Evolutionary conservation across 2,888 invertebrate genomes (phyloP), one percentile per base, ranked within the genome.

Genomic region (Orchesellides sinensis): DNA sequence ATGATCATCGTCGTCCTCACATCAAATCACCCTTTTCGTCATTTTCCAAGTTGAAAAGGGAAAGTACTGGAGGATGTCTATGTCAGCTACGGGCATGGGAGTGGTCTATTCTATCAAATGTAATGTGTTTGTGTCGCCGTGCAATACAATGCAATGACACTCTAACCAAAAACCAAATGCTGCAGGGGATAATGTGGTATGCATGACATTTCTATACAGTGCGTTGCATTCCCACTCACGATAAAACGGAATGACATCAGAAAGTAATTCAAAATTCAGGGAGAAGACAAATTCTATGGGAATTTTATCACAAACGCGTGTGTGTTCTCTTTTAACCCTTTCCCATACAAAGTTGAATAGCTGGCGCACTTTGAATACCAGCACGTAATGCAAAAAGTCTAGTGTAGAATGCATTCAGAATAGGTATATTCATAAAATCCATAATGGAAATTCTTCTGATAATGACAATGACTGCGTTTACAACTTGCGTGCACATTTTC

Each of bases 221-320:
- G 32, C 32, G 32, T 35, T 10, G 40, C 40, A 35, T 35, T n/a
- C 21, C 8, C 29, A 32, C 12, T 21, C 1, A 66, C 29, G 63
- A 19, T n/a, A n/a, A n/a, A n/a, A n/a, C n/a, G n/a, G n/a, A n/a
- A n/a, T n/a, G n/a, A n/a, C n/a, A n/a, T n/a, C n/a, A n/a, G 35
- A 74, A 65, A 54, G 66, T 54, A 66, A 75, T 75, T 66, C 75
- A 14, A 66, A 66, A 66, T 75, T 66, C 66, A 66, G 23, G 5
- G 29, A 52, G 45, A 75, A 66, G 54, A 66, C 35, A 66, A 40
- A 56, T 29, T 27, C 27, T 56, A 75, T 66, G n/a, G 52, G 65
- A 54, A 66, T 66, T 75, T 45, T 75, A 75, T 75, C 56, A 25
- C 75, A 56, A 35, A 23, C n/a, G 3, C n/a, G n/a, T n/a, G n/a